Evolutionary conservation across 2,888 invertebrate species (phyloP).

Genomic region (Clistopyga incitator): DNA sequence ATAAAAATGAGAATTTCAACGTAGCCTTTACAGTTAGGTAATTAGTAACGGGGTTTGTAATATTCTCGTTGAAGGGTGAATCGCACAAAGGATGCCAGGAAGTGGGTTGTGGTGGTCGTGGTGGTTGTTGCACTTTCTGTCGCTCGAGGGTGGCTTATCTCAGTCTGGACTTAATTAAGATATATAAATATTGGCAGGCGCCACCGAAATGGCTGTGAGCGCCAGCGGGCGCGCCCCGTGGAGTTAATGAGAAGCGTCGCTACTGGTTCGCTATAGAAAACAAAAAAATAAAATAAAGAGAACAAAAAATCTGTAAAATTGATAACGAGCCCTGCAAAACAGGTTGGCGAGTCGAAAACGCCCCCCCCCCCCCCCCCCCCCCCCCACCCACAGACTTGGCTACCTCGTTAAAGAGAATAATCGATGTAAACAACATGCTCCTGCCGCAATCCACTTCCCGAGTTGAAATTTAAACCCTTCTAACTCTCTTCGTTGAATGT

Average conservation of each 20-base stretch:
- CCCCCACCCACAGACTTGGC: neutral
- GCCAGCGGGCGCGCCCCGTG: slow-evolving; percentile 31
- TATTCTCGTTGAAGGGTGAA: neutral
- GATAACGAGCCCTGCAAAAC: neutral
- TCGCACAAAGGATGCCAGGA: slow-evolving; percentile 32
- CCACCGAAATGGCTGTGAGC: slow-evolving; percentile 45
- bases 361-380: neutral
- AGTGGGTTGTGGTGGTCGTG: slow-evolving; percentile 17
- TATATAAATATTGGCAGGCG: slow-evolving; percentile 48
- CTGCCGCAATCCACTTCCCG: slow-evolving; percentile 14
- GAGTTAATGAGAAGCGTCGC: slow-evolving; percentile 57
- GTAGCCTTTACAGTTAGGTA: neutral
- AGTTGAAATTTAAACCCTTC: too few relatives aligned
- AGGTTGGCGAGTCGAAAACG: neutral
- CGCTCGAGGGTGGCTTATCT: neutral
- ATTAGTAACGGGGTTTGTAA: neutral
- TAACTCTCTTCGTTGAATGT: too few relatives aligned
- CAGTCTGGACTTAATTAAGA: slow-evolving; percentile 58
- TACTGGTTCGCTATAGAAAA: slow-evolving; percentile 34
- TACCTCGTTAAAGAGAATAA: slow-evolving; percentile 19
- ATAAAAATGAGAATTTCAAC: neutral
- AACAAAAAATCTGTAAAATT: neutral
- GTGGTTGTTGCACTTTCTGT: neutral
- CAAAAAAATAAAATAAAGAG: slow-evolving; percentile 12
- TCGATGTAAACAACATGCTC: slow-evolving; percentile 28